These are phyloP conservation scores for Drepanosiphum platanoidis DNA, from an alignment of 2,888 invertebrate species.

Conservation along the genomic window DNA sequence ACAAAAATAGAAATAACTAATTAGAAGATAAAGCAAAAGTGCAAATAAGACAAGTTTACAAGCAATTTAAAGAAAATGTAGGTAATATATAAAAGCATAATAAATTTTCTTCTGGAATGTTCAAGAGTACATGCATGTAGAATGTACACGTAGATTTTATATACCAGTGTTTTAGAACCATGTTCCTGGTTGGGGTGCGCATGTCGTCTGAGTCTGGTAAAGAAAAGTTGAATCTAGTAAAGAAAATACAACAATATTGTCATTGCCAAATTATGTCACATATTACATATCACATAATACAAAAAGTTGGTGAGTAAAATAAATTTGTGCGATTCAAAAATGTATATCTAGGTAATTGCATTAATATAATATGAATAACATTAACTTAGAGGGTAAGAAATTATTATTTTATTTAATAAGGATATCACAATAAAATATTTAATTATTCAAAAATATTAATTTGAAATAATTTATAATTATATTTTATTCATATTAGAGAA, in stretches of 20 bases:
- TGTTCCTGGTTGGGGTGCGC: conserved; percentile 62
- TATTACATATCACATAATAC: conserved; percentile 19
- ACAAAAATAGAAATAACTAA: conserved; percentile 62
- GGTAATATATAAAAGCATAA: conserved; percentile 23
- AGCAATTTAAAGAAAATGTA: conserved; percentile 33
- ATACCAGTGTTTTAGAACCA: conserved; percentile 62
- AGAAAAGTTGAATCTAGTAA: conserved; percentile 62
- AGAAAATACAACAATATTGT: conserved; percentile 60
- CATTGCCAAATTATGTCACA: conserved; percentile 41
- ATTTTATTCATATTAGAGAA: not conserved
- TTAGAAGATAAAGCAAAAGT: conserved; percentile 61
- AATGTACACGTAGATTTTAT: conserved; percentile 56
- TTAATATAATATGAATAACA: not conserved
- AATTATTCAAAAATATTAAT: too few species aligned
- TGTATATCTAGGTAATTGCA: not conserved
- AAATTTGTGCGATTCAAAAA: conserved; percentile 38
- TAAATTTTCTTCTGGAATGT: not conserved
- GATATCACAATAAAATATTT: not conserved
- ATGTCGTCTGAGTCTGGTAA: conserved; percentile 60
- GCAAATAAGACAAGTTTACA: conserved; percentile 40
- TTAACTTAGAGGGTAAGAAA: too few species aligned
- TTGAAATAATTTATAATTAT: too few species aligned
- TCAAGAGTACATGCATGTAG: conserved; percentile 38
- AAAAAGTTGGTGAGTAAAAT: conserved; percentile 12
- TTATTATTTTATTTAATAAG: not conserved